Evolutionary conservation across 1,140 invertebrate species (phyloP).

Genomic region (Cotesia chilonis): DNA sequence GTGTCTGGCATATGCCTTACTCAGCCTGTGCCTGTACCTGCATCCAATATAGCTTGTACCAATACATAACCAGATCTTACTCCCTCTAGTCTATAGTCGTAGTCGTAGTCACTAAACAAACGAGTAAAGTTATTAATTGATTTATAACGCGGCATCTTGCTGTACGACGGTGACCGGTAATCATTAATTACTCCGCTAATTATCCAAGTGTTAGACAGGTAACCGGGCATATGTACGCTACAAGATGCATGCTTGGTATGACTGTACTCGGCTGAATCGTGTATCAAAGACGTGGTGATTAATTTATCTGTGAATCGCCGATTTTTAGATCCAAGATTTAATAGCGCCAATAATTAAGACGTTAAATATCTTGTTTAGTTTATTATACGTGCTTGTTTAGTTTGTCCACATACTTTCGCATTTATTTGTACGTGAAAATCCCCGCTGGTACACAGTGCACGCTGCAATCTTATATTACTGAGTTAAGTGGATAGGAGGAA

Average conservation of each 20-base stretch:
- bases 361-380: too few species aligned
- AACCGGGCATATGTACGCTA: constrained; percentile 13
- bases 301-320: too few species aligned
- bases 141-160: constrained; percentile 54
- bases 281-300: background rate
- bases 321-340: too few species aligned
- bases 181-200: constrained; percentile 56
- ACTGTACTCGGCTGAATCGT: background rate
- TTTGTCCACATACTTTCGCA: background rate
- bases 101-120: constrained; percentile 39
- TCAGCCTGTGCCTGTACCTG: constrained; percentile 4
- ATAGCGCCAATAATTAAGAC: too few species aligned
- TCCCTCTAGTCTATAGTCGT: too few species aligned
- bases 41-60: constrained; percentile 3
- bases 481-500: background rate
- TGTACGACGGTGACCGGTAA: constrained; percentile 44
- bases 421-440: background rate
- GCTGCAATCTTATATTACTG: too few species aligned
- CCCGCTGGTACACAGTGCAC: too few species aligned
- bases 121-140: constrained; percentile 54
- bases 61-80: background rate
- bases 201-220: constrained; percentile 46
- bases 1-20: background rate
- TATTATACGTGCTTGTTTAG: too few species aligned
- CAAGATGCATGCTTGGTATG: constrained; percentile 26